Evolutionary conservation across 2,888 invertebrate species (phyloP).

Genomic region (Listrodromus nycthemerus): DNA sequence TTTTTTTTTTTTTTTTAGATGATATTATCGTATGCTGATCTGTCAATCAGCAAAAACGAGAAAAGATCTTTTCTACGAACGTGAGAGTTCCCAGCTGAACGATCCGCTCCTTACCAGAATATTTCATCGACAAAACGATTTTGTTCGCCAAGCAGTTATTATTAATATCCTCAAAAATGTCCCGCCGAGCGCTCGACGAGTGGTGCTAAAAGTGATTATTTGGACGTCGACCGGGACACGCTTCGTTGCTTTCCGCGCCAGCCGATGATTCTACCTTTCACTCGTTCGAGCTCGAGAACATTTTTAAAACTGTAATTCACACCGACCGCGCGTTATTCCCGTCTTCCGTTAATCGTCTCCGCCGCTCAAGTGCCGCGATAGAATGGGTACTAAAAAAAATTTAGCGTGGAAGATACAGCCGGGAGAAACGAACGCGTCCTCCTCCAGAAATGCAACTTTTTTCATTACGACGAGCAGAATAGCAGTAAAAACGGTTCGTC

Average conservation of each 20-base stretch:
- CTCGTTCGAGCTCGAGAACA: constrained; percentile 27
- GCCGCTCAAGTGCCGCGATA: background rate
- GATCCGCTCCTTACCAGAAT: background rate
- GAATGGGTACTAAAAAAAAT: constrained; percentile 2
- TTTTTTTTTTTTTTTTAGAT: no score
- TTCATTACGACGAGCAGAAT: no score
- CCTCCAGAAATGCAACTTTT: no score
- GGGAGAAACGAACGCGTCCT: no score
- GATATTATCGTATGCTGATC: background rate
- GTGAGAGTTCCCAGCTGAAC: background rate
- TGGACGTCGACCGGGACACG: constrained; percentile 56
- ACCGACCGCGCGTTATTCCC: constrained; percentile 2
- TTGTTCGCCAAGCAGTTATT: constrained; percentile 7
- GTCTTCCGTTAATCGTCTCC: constrained; percentile 11
- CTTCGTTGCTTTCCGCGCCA: constrained; percentile 42
- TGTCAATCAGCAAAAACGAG: background rate
- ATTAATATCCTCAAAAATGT: constrained; percentile 34
- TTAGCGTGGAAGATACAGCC: constrained; percentile 3
- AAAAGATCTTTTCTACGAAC: background rate
- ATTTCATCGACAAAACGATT: constrained; percentile 4
- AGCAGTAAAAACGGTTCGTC: no score
- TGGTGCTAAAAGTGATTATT: constrained; percentile 53
- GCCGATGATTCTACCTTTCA: constrained; percentile 35
- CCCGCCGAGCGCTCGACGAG: constrained; percentile 22
- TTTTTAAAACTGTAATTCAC: constrained; percentile 30